These are phyloP conservation scores for Hydrotaea cyrtoneurina DNA, from an alignment of 2,888 invertebrate species.

Conservation along the genomic window DNA sequence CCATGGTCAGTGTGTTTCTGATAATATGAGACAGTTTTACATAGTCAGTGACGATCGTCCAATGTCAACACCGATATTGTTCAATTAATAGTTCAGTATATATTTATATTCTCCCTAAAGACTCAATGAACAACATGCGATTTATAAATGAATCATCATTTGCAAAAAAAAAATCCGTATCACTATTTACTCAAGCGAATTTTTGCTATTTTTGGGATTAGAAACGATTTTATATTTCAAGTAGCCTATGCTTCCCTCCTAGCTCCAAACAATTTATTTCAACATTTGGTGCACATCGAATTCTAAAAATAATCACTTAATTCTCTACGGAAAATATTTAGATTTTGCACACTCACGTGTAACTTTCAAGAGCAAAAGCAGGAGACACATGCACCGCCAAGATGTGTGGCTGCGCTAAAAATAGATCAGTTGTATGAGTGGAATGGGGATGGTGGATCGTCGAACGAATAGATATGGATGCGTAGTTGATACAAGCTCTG, in stretches of 20 bases:
- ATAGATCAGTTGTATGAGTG: not conserved
- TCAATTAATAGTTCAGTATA: not conserved
- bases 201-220: not conserved
- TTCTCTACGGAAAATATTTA: not conserved
- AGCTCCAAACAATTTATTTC: not conserved
- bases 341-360: not conserved
- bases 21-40: too few species aligned
- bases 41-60: too few species aligned
- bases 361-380: slow-evolving; percentile 4
- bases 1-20: too few species aligned
- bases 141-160: not conserved
- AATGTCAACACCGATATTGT: not conserved
- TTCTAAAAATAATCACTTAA: slow-evolving; percentile 13
- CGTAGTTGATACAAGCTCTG: not conserved
- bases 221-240: not conserved
- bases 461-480: not conserved
- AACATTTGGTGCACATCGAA: not conserved
- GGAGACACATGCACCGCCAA: not conserved
- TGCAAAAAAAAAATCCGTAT: not conserved
- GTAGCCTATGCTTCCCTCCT: not conserved
- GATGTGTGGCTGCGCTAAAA: not conserved
- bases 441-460: not conserved
- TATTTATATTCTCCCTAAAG: not conserved
- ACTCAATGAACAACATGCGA: not conserved
- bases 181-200: not conserved